Percentiles rank a stretch among this genome's conserved stretches.
Evolutionary conservation across 2,797 vertebrate species (phyloP).

Genomic region (Mormyrus proboscirostris): DNA sequence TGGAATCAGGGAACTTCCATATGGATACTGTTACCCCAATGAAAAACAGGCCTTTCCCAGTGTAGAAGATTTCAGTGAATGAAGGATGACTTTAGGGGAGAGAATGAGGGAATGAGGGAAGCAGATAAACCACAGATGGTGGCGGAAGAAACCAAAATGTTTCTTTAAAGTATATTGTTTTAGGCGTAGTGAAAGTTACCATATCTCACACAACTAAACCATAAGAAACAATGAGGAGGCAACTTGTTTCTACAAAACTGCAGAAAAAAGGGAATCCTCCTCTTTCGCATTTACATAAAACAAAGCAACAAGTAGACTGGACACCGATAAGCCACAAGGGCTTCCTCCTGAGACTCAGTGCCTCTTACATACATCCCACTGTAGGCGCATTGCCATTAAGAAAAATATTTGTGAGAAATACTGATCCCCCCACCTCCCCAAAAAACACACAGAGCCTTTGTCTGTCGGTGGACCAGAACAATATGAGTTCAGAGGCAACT

Average conservation of each 20-base stretch:
- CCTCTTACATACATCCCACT: constrained; percentile 1
- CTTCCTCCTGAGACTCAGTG: background rate
- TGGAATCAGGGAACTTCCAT: constrained; percentile 6
- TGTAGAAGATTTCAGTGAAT: background rate
- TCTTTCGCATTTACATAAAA: background rate
- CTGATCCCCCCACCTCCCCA: constrained; percentile 11
- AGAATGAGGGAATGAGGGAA: background rate
- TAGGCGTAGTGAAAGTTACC: background rate
- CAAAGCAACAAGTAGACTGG: background rate
- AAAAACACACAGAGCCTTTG: constrained; percentile 25
- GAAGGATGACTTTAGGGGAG: constrained; percentile 6
- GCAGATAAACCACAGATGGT: constrained; percentile 12
- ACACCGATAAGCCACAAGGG: background rate
- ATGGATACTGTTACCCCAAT: constrained; percentile 17
- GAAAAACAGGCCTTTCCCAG: constrained; percentile 15
- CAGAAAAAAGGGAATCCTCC: background rate
- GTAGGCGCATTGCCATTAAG: constrained; percentile 22
- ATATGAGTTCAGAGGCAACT: constrained; percentile 20
- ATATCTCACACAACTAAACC: background rate
- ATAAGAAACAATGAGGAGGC: background rate
- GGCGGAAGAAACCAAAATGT: background rate
- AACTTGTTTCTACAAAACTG: background rate
- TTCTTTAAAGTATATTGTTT: background rate
- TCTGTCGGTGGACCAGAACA: constrained; percentile 17
- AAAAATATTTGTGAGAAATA: constrained; percentile 27